Base-by-base conservation (phyloP, 23 tunicate species). In the Clavelina lepadiformis region DNA sequence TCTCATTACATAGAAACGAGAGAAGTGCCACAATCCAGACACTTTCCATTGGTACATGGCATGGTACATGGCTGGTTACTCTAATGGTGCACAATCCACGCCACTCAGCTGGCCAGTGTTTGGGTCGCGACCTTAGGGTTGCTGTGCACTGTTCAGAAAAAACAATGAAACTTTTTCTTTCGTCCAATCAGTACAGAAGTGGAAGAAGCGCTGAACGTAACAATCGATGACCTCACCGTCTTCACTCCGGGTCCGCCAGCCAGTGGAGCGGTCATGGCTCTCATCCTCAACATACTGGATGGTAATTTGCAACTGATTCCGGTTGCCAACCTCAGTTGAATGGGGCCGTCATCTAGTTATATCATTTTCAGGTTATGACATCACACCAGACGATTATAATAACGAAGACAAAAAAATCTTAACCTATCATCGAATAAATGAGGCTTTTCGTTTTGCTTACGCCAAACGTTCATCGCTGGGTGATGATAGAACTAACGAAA, bases 371-470 rank as follows among this genome's bases (percentile, higher is more conserved):
- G 99, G 95, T 31, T 94, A 86, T 60, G 61, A 80, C n/a, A 46
- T 94, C 1, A 46, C 82, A 4, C 61, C 85, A 0, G 65, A 60
- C 3, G 69, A 75, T 55, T 13, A 74, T 67, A 73, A 52, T 23
- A 31, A 53, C 8, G 70, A 76, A 35, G 27, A 71, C 28, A n/a
- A n/a, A n/a, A 61, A 64, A 4, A 74, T 80, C 3, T 83, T 86
- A 6, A 86, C 95, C 0, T 78, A 85, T 69, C 99, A 94, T 65
- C 79, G 99, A 24, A 86, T 94, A 3, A 77, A 86, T 5, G 99
- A 94, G 61, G 82, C 99, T 3, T 86, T 94, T 46, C 71, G 92
- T 28, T 72, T 68, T 46, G 99, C 95, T 33, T 94, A 86, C 58
- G 95, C 99, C 61, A 73, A 80, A 32, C 36, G 99, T 29, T 74